Evolutionary conservation across 2,888 invertebrate genomes (phyloP).

Genomic region (Chymomyza amoena): DNA sequence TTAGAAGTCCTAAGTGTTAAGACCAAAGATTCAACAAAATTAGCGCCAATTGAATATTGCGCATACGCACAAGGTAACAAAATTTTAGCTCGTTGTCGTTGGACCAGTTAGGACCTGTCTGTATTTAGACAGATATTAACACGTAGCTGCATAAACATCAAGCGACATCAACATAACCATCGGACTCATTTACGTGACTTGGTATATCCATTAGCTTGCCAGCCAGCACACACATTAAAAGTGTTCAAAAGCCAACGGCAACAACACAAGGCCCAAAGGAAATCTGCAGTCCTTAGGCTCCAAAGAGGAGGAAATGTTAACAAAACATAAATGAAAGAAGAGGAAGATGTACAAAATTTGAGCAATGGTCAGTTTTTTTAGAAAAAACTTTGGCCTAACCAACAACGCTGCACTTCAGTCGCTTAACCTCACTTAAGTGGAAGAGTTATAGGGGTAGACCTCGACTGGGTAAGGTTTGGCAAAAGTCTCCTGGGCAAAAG

Average conservation of each 20-base stretch:
- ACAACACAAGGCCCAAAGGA: slow-evolving; percentile 54
- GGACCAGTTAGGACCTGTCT: background rate
- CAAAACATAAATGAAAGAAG: slow-evolving; percentile 17
- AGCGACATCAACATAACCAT: slow-evolving; percentile 54
- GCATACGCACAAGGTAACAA: slow-evolving; percentile 41
- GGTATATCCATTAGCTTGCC: slow-evolving; percentile 59
- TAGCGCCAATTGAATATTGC: slow-evolving; percentile 58
- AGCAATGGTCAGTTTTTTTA: slow-evolving; percentile 18
- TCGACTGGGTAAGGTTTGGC: slow-evolving; percentile 21
- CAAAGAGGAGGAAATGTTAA: background rate
- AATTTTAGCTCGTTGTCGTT: background rate
- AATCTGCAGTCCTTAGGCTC: slow-evolving; percentile 53
- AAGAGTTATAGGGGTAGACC: background rate
- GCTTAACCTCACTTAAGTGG: slow-evolving; percentile 59
- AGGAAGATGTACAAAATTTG: slow-evolving; percentile 3
- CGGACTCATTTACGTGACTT: slow-evolving; percentile 65
- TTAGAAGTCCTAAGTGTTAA: background rate
- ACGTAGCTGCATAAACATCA: slow-evolving; percentile 60
- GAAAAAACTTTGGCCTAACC: slow-evolving; percentile 44
- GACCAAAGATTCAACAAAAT: background rate
- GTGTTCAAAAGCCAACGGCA: background rate
- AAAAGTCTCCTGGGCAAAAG: slow-evolving; percentile 49
- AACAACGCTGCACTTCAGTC: background rate
- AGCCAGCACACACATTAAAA: slow-evolving; percentile 10
- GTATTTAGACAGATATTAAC: slow-evolving; percentile 51